Evolutionary conservation across 2,888 invertebrate genomes (phyloP).

Genomic region (Rhaphigaster nebulosa): DNA sequence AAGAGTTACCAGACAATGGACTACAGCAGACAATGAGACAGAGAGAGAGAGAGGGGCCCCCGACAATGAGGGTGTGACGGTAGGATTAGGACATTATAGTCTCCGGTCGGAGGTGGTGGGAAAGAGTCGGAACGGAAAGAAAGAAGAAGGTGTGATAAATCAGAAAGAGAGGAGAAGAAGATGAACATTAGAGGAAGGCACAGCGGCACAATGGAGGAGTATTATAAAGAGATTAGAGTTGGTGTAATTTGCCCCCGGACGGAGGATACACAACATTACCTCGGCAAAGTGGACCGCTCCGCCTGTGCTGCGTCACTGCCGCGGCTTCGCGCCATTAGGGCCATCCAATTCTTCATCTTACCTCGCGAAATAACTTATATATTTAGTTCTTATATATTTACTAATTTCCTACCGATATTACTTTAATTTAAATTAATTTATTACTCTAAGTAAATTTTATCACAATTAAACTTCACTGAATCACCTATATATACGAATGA

Average conservation of each 20-base stretch:
- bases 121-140: constrained; percentile 8
- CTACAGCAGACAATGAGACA: not conserved
- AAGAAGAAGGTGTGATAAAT: constrained; percentile 38
- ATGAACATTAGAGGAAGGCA: not conserved
- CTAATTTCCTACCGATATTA: too few relatives aligned
- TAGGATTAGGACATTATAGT: constrained; percentile 53
- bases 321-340: not conserved
- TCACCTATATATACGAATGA: too few relatives aligned
- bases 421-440: too few relatives aligned
- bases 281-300: constrained; percentile 58
- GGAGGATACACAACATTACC: constrained; percentile 62
- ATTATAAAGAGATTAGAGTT: constrained; percentile 64
- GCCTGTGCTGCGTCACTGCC: not conserved
- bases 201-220: constrained; percentile 50
- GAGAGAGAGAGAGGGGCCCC: too few relatives aligned
- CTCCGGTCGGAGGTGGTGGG: not conserved
- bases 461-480: too few relatives aligned
- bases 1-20: not conserved
- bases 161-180: constrained; percentile 6
- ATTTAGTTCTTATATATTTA: not conserved
- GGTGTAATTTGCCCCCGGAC: constrained; percentile 61
- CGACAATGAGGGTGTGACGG: constrained; percentile 51
- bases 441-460: too few relatives aligned
- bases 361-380: not conserved
- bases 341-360: not conserved